Base-by-base conservation (phyloP, 1,140 invertebrate genomes). In the Rhopalosiphum padi region DNA sequence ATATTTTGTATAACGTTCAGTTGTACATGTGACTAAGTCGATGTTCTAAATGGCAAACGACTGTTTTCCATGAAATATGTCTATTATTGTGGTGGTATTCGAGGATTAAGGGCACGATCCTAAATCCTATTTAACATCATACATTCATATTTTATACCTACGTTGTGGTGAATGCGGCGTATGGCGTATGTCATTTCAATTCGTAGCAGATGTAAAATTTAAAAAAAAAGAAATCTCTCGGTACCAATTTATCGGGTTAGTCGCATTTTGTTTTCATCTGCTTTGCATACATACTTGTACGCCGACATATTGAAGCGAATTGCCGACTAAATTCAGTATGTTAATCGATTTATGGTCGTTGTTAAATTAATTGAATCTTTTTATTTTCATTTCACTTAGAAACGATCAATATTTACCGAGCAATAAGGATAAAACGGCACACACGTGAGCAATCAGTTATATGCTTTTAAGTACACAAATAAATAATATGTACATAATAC, bases 81-180 rank as follows among this genome's bases (percentile, higher is more conserved):
- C 43, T 18, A 48, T 87, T n/a, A 18, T 48, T 87, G 85, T 87
- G 43, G 85, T 87, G 30, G 85, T 30, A 43, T n/a, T 43, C 43
- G 21, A 51, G 43, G 46, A 87, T 87, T 87, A 87, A 87, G 2
- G 85, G 23, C 41, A 25, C 3, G 11, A n/a, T 46, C 25, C 43
- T n/a, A 87, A 87, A 46, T 30, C 41, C 85, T 87, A 46, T 87
- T 87, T 87, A 87, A 43, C 37, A 85, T 85, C 9, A 37, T 83
- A 83, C 21, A 43, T 37, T 41, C 83, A 41, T 85, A 41, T 37
- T 43, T 41, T 85, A 85, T 25, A 85, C 35, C 82, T 41, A 83
- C 83, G 35, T 25, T 41, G 83, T 85, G 37, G 37, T 85, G 25
- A 18, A 77, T 77, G n/a, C 15, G n/a, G 60, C 6, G n/a, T 7